Base-by-base conservation (phyloP, 2,888 invertebrate species). In the Stenchaetothrips biformis region DNA sequence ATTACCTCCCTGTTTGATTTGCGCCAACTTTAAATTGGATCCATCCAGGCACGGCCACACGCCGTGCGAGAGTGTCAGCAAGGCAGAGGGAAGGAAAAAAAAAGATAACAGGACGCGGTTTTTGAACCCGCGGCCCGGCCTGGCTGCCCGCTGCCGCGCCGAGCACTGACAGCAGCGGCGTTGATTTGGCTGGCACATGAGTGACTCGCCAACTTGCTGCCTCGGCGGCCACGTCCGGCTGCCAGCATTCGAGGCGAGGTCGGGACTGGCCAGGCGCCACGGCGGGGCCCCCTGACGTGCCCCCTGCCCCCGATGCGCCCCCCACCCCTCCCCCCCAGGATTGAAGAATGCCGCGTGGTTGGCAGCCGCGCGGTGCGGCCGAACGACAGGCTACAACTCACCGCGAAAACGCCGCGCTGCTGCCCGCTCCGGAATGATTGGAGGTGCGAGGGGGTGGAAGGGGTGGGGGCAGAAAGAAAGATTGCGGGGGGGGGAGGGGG, bases 11-110 rank as follows among this genome's bases (percentile, higher is more conserved):
- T 67, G 67, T 67, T 67, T 67, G 67, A 21, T 21, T 67, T 67
- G n/a, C 67, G 67, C 67, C 67, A 67, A 67, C 67, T 67, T 67
- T 67, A 67, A 67, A 67, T 67, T 67, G 67, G 67, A 67, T 67
- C 67, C 67, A 21, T 67, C 21, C 18, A 9, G n/a, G n/a, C 21
- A 67, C 37, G 37, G 37, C 37, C 37, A 37, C 37, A 37, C 37
- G 37, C 37, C 37, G 37, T 1, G 37, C 37, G 37, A 37, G 37
- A 37, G 37, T 37, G 37, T 37, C 37, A 37, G 37, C 37, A 37
- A 37, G 37, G 4, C 1, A 37, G 37, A 2, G 4, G 4, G 4
- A 37, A 37, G 4, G 2, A 37, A 37, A 37, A 37, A 37, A 37
- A 37, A 37, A 37, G 4, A 37, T 4, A 4, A 37, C 4, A 37